A percentile compares a stretch with the other conserved stretches of the same genome.
Evolutionary conservation across 2,888 invertebrate species (phyloP).

Genomic region (Brenthis hecate): DNA sequence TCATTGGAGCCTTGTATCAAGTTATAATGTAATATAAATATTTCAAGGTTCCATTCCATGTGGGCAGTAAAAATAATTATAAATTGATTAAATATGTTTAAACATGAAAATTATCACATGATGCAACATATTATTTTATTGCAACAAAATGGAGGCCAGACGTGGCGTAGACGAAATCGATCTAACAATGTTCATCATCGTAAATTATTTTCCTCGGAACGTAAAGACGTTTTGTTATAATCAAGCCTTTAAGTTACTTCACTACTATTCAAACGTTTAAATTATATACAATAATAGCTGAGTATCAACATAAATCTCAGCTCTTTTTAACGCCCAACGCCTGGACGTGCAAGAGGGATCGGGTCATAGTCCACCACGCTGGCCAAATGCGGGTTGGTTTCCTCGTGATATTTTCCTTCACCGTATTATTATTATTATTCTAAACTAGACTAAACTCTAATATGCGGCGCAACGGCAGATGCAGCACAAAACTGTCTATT

Average conservation of each 20-base stretch:
- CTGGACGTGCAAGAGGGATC: too few relatives aligned
- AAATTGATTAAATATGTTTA: slow-evolving; percentile 6
- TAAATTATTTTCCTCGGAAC: neutral
- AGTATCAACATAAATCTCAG: neutral
- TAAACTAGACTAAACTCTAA: too few relatives aligned
- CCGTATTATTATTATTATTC: too few relatives aligned
- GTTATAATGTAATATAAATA: slow-evolving; percentile 2
- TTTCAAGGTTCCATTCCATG: neutral
- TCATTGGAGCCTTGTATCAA: neutral
- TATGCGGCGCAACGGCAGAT: too few relatives aligned
- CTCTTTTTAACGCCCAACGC: too few relatives aligned
- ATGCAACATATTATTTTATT: slow-evolving; percentile 18
- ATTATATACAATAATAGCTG: neutral
- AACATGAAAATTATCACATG: slow-evolving; percentile 7
- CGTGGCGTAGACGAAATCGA: slow-evolving; percentile 19
- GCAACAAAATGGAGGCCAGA: slow-evolving; percentile 17
- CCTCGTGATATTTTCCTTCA: too few relatives aligned
- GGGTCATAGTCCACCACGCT: too few relatives aligned
- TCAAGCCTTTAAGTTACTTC: neutral
- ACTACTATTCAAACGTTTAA: neutral
- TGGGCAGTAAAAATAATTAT: slow-evolving; percentile 2
- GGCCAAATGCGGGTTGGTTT: too few relatives aligned
- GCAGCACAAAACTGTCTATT: too few relatives aligned
- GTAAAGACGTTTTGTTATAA: neutral
- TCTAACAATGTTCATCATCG: neutral